Percentiles rank a stretch among this genome's conserved stretches.
Evolutionary conservation across 2,888 invertebrate species (phyloP).

Genomic region (Dolichomitus sp.): DNA sequence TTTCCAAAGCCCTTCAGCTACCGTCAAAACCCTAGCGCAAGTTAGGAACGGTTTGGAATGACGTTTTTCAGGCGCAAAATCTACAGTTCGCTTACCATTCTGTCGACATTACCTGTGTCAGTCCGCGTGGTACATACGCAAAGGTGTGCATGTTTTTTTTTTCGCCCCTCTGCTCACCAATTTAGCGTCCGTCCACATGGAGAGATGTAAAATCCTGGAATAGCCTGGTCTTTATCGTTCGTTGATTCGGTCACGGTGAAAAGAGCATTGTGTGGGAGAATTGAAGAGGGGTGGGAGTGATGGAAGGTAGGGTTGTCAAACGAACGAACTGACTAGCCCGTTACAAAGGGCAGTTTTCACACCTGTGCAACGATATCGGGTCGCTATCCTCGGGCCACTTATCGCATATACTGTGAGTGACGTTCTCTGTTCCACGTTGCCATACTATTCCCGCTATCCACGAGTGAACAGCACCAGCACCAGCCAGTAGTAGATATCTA

Average conservation of each 20-base stretch:
- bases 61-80: slow-evolving; percentile 9
- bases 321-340: slow-evolving; percentile 43
- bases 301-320: background rate
- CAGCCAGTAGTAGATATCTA: slow-evolving; percentile 1
- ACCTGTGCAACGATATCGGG: slow-evolving; percentile 67
- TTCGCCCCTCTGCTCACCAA: slow-evolving; percentile 15
- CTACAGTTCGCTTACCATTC: slow-evolving; percentile 18
- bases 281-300: background rate
- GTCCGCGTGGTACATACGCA: background rate
- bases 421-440: slow-evolving; percentile 2
- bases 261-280: slow-evolving; percentile 15
- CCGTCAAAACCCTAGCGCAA: background rate
- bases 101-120: background rate
- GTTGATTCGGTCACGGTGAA: slow-evolving; percentile 20
- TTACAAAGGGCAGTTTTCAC: slow-evolving; percentile 62
- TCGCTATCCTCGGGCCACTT: slow-evolving; percentile 60
- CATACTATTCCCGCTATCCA: slow-evolving; percentile 13
- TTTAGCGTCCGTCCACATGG: slow-evolving; percentile 13
- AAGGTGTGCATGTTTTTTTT: slow-evolving; percentile 19
- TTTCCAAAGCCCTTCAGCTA: background rate
- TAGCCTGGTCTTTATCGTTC: slow-evolving; percentile 22
- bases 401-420: slow-evolving; percentile 39
- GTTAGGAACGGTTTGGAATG: slow-evolving; percentile 12
- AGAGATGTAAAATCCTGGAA: background rate
- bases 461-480: background rate